A percentile compares a stretch with the other conserved stretches of the same genome.
Evolutionary conservation across 2,797 vertebrate species (phyloP).

Genomic region (Emydoidea blandingii): DNA sequence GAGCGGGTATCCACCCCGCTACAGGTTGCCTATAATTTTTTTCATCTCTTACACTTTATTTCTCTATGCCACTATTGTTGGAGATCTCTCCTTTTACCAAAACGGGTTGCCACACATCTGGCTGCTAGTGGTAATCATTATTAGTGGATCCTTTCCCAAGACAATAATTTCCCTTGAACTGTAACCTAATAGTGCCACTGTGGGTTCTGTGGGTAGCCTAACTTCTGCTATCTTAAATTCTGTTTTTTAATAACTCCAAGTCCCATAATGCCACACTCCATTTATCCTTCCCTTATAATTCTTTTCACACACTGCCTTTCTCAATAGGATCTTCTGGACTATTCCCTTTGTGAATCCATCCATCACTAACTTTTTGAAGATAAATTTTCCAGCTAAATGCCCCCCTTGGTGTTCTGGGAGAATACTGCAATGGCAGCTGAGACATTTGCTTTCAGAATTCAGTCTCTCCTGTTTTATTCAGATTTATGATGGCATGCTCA

Average conservation of each 20-base stretch:
- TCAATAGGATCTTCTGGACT: background rate
- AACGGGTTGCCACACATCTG: background rate
- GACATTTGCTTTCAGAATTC: background rate
- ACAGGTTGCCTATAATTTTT: background rate
- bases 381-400: background rate
- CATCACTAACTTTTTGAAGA: background rate
- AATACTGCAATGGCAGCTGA: background rate
- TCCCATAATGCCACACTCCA: background rate
- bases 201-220: background rate
- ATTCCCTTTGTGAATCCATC: background rate
- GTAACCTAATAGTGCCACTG: background rate
- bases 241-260: background rate
- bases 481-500: background rate
- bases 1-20: too few species aligned
- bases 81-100: background rate
- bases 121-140: background rate
- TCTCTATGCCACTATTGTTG: background rate
- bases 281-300: background rate
- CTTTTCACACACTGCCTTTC: background rate
- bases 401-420: background rate
- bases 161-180: background rate
- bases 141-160: too few species aligned
- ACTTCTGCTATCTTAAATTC: background rate
- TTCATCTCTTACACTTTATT: background rate
- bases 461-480: constrained; percentile 8